Base-by-base conservation (phyloP, 2,797 vertebrate species). In the Rachycentron canadum region DNA sequence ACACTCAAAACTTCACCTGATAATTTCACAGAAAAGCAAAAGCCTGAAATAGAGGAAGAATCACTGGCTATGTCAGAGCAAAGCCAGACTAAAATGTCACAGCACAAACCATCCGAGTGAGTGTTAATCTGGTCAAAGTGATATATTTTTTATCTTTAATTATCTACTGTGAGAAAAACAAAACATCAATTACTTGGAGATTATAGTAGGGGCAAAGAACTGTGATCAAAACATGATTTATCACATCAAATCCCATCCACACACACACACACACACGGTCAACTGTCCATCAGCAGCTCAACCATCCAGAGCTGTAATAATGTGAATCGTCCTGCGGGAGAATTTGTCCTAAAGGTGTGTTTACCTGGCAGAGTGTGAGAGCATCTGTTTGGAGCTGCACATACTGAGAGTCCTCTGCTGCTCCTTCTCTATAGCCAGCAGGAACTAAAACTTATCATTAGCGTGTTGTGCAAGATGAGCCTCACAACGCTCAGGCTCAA, bases 251-350 rank as follows among this genome's bases (percentile, higher is more conserved):
- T 47, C 45, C 52, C 41, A 45, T 23, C 12, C 38, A 40, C 34
- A 26, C 26, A n/a, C 16, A 23, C 17, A 21, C 6, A 0, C 45
- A 25, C 4, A 26, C 14, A 52, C 12, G 14, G 36, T 67, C 25
- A 40, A 28, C 55, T 19, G 60, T 62, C 57, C 36, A 32, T 71
- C 67, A 57, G 65, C 52, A 30, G 49, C 32, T 50, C 68, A 26
- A 11, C 32, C 49, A 8, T 65, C 17, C 70, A 21, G 26, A 55
- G 64, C 58, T 65, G 1, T 26, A 45, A 63, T 19, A 52, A 17
- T 17, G 13, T 38, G 34, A 63, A 64, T 61, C 47, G 47, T 76
- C 77, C 50, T 25, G 49, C 49, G 23, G 62, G 34, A 74, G 72
- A 41, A 32, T 64, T 49, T n/a, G 13, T 67, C 57, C 34, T 58